A percentile compares a stretch with the other conserved stretches of the same genome.
These are phyloP conservation scores for Calidris pugnax DNA, from an alignment of 2,113 vertebrate species.

Conservation along the genomic window DNA sequence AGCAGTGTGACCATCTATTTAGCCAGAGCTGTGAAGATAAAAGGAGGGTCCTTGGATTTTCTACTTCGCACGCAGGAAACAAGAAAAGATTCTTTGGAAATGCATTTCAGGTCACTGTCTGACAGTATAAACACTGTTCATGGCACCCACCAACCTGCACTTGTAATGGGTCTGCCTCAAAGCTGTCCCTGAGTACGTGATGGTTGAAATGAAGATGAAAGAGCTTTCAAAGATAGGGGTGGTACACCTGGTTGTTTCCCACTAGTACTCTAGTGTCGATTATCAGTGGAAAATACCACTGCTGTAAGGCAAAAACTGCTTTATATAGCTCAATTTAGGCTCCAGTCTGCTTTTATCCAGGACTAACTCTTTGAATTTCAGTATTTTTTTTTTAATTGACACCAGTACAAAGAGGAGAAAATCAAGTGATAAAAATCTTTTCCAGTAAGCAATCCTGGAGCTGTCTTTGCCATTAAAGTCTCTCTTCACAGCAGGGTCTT, in stretches of 20 bases:
- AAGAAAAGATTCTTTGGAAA: neutral
- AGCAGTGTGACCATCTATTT: neutral
- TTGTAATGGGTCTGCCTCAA: neutral
- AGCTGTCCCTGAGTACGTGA: neutral
- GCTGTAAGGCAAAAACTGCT: neutral
- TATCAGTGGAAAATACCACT: neutral
- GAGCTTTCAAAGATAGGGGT: neutral
- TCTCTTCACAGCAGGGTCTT: slow-evolving; percentile 24
- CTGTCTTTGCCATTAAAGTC: slow-evolving; percentile 26
- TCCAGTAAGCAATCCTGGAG: neutral
- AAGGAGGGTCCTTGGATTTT: neutral
- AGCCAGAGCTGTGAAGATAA: neutral
- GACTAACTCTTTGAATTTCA: neutral
- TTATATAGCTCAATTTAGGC: neutral
- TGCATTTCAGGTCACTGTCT: neutral
- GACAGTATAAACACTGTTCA: neutral
- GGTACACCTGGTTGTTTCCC: neutral
- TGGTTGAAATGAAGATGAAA: neutral
- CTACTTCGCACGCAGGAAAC: neutral
- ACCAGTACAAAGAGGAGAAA: neutral
- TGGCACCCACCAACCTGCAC: neutral
- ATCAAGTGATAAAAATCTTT: slow-evolving; percentile 31
- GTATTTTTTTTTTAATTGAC: neutral
- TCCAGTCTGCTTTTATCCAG: neutral
- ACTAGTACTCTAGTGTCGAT: neutral